A percentile compares a stretch with the other conserved stretches of the same genome.
These are phyloP conservation scores for Gortyna flavago DNA, from an alignment of 2,888 invertebrate species.

Conservation along the genomic window DNA sequence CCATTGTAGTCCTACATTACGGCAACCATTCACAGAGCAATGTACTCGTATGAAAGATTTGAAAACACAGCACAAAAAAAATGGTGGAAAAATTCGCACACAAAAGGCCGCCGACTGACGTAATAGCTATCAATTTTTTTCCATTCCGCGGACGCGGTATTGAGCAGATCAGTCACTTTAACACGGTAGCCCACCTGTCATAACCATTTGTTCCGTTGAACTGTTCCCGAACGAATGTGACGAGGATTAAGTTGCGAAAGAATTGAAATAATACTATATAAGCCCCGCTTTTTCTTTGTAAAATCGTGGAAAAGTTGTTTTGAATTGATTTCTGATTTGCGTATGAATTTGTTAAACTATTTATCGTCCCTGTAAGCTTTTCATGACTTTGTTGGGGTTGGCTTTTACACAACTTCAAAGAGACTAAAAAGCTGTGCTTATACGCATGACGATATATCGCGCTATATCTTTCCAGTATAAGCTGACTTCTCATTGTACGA, in stretches of 20 bases:
- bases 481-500: background rate
- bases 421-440: background rate
- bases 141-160: slow-evolving; percentile 74
- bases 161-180: slow-evolving; percentile 80
- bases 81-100: slow-evolving; percentile 64
- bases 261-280: slow-evolving; percentile 57
- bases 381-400: background rate
- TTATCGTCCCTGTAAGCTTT: background rate
- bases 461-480: background rate
- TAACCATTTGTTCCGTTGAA: slow-evolving; percentile 65
- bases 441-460: background rate
- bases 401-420: background rate
- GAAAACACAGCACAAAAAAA: slow-evolving; percentile 39
- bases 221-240: slow-evolving; percentile 53
- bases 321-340: slow-evolving; percentile 33
- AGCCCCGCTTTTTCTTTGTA: slow-evolving; percentile 23
- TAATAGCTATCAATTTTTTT: slow-evolving; percentile 78
- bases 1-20: slow-evolving; percentile 33
- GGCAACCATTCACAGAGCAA: slow-evolving; percentile 39
- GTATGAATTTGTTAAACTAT: slow-evolving; percentile 12
- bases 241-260: slow-evolving; percentile 53
- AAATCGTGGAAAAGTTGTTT: background rate
- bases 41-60: slow-evolving; percentile 47
- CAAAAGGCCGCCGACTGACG: slow-evolving; percentile 71
- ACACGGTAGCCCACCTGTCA: slow-evolving; percentile 64